Conservation (phyloP, 2,888 invertebrate genomes). For the Holacanthella duospinosa region DNA sequence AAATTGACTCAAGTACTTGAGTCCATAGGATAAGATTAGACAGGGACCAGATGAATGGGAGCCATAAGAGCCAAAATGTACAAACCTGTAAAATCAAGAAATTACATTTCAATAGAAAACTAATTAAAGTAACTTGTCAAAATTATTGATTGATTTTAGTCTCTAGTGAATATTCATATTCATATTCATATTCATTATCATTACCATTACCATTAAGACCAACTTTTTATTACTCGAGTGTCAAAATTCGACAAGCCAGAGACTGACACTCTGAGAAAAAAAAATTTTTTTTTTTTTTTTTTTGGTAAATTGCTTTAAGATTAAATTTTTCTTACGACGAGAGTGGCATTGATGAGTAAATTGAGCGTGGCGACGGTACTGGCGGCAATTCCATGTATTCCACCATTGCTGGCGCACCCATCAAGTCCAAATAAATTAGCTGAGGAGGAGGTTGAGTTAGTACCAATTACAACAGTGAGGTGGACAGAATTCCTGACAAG, state of each 20-base stretch:
- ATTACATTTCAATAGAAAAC: not conserved
- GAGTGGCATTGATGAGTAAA: not conserved
- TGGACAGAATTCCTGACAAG: not conserved
- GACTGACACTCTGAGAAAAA: too few relatives aligned
- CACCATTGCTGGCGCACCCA: not conserved
- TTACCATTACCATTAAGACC: too few relatives aligned
- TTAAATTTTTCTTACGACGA: constrained; percentile 1
- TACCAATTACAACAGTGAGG: not conserved
- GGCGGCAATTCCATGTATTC: not conserved
- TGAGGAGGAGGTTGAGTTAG: constrained; percentile 7
- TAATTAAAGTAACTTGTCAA: too few relatives aligned
- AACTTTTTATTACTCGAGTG: too few relatives aligned
- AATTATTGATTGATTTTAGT: too few relatives aligned
- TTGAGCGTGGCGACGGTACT: not conserved
- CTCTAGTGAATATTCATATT: too few relatives aligned
- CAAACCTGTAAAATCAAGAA: not conserved
- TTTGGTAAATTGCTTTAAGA: not conserved
- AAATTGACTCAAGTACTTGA: not conserved
- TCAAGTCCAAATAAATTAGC: constrained; percentile 5
- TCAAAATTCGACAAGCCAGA: too few relatives aligned
- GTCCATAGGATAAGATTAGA: not conserved
- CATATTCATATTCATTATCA: too few relatives aligned
- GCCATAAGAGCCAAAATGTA: constrained; percentile 3
- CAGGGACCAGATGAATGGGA: not conserved
- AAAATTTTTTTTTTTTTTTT: not conserved